These are phyloP conservation scores for Menidia menidia DNA, from an alignment of 2,797 vertebrate species.

Conservation along the genomic window DNA sequence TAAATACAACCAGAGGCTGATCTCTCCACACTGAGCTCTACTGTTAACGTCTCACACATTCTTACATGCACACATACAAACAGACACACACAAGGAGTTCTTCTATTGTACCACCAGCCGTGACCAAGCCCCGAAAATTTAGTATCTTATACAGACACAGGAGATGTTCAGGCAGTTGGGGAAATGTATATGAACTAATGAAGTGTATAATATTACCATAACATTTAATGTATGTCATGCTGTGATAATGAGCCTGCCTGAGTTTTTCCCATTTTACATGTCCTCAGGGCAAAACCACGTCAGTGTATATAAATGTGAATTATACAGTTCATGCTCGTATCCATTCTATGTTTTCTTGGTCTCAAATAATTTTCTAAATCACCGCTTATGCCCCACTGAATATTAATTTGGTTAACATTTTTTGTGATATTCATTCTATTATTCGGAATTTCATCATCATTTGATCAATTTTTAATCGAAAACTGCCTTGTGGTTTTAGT, in stretches of 20 bases:
- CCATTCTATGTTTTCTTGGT: constrained; percentile 57
- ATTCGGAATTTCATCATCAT: constrained; percentile 24
- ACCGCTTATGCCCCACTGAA: constrained; percentile 49
- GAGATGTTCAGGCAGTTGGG: constrained; percentile 76
- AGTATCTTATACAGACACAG: constrained; percentile 78
- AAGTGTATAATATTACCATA: constrained; percentile 87
- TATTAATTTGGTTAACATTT: constrained; percentile 45
- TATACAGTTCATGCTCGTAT: constrained; percentile 52
- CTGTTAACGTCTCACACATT: constrained; percentile 79
- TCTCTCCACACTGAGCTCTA: constrained; percentile 81
- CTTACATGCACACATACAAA: constrained; percentile 66
- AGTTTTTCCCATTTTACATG: constrained; percentile 81
- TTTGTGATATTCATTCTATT: constrained; percentile 15
- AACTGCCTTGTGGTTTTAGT: constrained; percentile 20
- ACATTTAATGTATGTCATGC: constrained; percentile 84
- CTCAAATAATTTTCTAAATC: constrained; percentile 58
- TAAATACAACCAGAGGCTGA: constrained; percentile 88
- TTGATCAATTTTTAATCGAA: constrained; percentile 17
- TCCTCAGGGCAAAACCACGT: constrained; percentile 74
- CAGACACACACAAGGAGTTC: constrained; percentile 52
- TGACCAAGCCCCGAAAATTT: constrained; percentile 81
- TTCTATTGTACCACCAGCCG: constrained; percentile 75
- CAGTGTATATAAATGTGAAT: constrained; percentile 75
- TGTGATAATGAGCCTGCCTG: constrained; percentile 82
- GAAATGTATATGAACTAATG: constrained; percentile 86